Base-by-base conservation (phyloP, 2,888 invertebrate genomes). In the Andrena hattorfiana region DNA sequence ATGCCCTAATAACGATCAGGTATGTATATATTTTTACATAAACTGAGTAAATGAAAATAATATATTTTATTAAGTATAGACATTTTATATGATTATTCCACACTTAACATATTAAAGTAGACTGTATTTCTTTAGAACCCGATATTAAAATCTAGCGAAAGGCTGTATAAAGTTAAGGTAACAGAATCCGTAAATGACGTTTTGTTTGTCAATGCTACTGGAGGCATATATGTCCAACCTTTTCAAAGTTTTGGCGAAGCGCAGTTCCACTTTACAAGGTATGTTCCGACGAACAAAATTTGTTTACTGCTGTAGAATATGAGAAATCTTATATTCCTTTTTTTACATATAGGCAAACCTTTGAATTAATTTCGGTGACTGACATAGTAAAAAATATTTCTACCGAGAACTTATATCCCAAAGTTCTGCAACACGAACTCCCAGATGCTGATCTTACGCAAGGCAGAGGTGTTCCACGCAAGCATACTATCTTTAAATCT, bases 181-280 rank as follows among this genome's bases (percentile, higher is more conserved):
- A 87, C 90, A 16, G 90, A 86, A 6, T 86, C 91, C n/a, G 76
- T 87, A 60, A 89, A 87, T 23, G 87, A 90, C 0, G 91, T 94
- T 67, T 82, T 89, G 49, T 91, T 89, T 68, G 85, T 94, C 8
- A 93, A 92, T 83, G 92, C 94, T 59, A 91, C 93, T 48, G 94
- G 94, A 54, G 92, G 93, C 73, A 92, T 94, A 80, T 93, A 94
- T 74, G 91, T 94, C 16, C 94, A 94, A 83, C 94, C 94, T 3
- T 94, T 94, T 78, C 94, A 94, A 90, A 94, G 94, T 76, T 91
- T 93, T 78, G 94, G 94, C 2, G 94, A 94, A 90, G 93, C 94
- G 35, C 94, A 94, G 71, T 94, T 92, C 81, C 87, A 92, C 66
- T 91, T 92, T 59, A 92, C 91, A 8, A 90, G 89, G 93, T 93